These are phyloP conservation scores for Drosophila anceps DNA, from an alignment of 2,888 invertebrate species.

Conservation along the genomic window DNA sequence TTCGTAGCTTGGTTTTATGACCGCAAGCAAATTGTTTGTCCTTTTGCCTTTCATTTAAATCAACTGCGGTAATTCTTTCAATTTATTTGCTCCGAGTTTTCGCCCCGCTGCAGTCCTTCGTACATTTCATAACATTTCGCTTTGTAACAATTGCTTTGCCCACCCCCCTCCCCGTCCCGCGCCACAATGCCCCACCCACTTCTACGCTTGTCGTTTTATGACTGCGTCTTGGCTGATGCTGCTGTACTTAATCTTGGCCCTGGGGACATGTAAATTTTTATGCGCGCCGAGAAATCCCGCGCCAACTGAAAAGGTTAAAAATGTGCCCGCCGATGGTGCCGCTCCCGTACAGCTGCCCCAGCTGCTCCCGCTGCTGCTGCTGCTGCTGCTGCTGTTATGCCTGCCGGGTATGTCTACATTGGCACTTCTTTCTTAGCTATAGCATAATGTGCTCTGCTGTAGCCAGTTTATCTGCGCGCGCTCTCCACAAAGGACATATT, in stretches of 20 bases:
- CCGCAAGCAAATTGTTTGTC: conserved; percentile 81
- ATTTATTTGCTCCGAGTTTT: conserved; percentile 71
- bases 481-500: conserved; percentile 80
- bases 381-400: conserved; percentile 44
- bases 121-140: conserved; percentile 47
- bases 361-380: not conserved
- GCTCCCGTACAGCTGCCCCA: not conserved
- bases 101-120: not conserved
- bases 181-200: too few species aligned
- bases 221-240: conserved; percentile 60
- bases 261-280: conserved; percentile 83
- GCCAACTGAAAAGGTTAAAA: conserved; percentile 72
- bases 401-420: conserved; percentile 78
- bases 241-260: conserved; percentile 83
- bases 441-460: conserved; percentile 40
- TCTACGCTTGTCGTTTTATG: conserved; percentile 59
- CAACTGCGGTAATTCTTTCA: conserved; percentile 82
- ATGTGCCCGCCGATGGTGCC: conserved; percentile 43
- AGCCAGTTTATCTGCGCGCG: conserved; percentile 70
- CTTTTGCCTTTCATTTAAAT: conserved; percentile 80
- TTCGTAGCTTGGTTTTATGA: conserved; percentile 75
- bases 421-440: conserved; percentile 65
- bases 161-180: too few species aligned
- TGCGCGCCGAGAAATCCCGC: conserved; percentile 55
- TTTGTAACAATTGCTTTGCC: conserved; percentile 29